Base-by-base conservation (phyloP, 1,140 invertebrate species). In the Pogonomyrmex californicus region DNA sequence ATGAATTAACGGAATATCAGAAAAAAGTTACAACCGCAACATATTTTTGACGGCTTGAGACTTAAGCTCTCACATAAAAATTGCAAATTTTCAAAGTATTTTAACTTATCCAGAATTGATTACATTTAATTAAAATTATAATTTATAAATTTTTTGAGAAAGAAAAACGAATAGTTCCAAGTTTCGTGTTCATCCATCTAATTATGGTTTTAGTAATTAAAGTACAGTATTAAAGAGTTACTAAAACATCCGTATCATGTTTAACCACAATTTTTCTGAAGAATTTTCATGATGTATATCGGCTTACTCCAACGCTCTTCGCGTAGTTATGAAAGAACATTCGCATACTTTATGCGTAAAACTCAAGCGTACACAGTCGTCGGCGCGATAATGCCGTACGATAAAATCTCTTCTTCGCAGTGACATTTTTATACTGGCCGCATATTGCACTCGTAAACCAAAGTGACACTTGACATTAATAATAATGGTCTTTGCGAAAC, bases 351-450 rank as follows among this genome's bases (percentile, higher is more conserved):
- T 77, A 47, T 62, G n/a, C 62, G 47, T 79, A 51, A 63, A 63
- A 78, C 10, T 78, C 17, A 14, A 14, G 33, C 60, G 33, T 54
- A 44, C 60, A 65, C 60, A 65, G 60, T 65, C 30, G 33, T 12
- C 33, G 33, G 9, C n/a, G 60, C 60, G 76, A 66, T 66, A 66
- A 66, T 66, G 76, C 44, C 2, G n/a, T 12, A 17, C 60, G 41
- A 78, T 78, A 78, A 63, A 63, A 78, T 78, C 58, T 65, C 76
- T 78, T 63, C 30, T 65, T 65, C 41, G n/a, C 73, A 4, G 23
- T 62, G 75, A 51, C 44, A 78, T 63, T 49, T 78, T 49, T 65
- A 78, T 36, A 65, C 76, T 33, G 44, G 41, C 14, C 14, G 41
- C 60, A 54, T 65, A 78, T 78, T 44, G 44, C 58, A n/a, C 17